Evolutionary conservation across 2,888 invertebrate species (phyloP).

Genomic region (Anthophora plumipes): DNA sequence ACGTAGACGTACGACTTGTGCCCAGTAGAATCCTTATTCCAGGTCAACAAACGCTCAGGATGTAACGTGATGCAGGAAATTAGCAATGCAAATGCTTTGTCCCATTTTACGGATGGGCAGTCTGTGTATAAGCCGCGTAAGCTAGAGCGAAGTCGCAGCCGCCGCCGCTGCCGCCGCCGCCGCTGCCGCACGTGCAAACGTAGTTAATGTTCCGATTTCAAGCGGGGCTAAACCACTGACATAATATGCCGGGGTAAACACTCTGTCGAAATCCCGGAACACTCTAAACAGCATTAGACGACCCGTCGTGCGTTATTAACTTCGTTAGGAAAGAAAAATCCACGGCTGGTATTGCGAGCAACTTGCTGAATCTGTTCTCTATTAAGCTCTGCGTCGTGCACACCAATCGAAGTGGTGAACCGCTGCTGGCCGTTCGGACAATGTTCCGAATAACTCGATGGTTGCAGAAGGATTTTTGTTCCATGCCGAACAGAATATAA

Average conservation of each 20-base stretch:
- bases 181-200: constrained; percentile 63
- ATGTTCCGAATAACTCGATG: not conserved
- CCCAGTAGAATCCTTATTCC: constrained; percentile 49
- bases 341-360: not conserved
- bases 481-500: too few relatives aligned
- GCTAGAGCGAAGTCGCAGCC: constrained; percentile 59
- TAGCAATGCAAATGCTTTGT: constrained; percentile 71
- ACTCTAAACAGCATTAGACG: constrained; percentile 40
- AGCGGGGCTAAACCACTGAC: constrained; percentile 61
- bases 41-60: constrained; percentile 54
- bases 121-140: constrained; percentile 64
- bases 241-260: constrained; percentile 66
- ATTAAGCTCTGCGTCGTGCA: not conserved
- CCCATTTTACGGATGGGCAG: constrained; percentile 68
- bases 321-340: constrained; percentile 42
- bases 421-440: not conserved
- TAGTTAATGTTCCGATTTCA: constrained; percentile 68
- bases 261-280: constrained; percentile 55
- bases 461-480: not conserved
- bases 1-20: constrained; percentile 41
- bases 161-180: constrained; percentile 52
- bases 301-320: constrained; percentile 41
- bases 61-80: constrained; percentile 58
- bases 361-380: not conserved
- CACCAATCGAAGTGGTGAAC: constrained; percentile 17